These are phyloP conservation scores for Eremobia ochroleuca DNA, from an alignment of 2,888 invertebrate species.

Conservation along the genomic window DNA sequence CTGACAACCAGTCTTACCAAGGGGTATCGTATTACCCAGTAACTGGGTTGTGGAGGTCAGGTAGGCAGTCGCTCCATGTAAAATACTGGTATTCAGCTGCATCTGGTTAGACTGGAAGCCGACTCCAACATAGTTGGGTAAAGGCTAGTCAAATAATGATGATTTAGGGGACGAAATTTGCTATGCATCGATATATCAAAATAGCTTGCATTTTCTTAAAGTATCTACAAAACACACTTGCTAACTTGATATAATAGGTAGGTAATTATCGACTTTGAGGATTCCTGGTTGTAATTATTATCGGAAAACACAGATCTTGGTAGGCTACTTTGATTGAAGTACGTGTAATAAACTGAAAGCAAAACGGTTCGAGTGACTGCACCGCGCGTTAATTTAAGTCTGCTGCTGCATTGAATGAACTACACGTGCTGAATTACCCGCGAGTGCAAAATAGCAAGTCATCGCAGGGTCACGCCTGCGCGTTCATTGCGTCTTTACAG, in stretches of 20 bases:
- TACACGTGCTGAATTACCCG: conserved; percentile 31
- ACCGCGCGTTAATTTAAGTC: conserved; percentile 34
- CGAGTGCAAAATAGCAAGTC: conserved; percentile 3
- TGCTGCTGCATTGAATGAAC: conserved; percentile 18
- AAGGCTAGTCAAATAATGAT: no score
- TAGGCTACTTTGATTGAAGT: conserved; percentile 31
- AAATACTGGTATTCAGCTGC: no score
- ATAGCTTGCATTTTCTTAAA: neutral
- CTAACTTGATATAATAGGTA: neutral
- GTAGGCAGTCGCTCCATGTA: no score
- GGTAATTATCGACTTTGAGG: neutral
- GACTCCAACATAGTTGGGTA: no score
- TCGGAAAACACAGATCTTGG: neutral
- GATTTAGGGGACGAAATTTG: neutral
- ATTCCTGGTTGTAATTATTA: conserved; percentile 23
- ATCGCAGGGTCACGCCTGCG: neutral
- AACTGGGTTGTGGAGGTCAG: no score
- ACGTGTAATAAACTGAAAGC: conserved; percentile 43
- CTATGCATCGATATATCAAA: neutral
- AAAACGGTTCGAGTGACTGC: conserved; percentile 13
- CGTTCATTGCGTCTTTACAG: neutral
- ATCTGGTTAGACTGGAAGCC: no score
- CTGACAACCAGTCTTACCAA: no score
- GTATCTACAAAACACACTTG: neutral
- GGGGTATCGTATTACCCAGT: no score